phyloP scores from a whole-genome alignment of 2,888 invertebrate species.

The Protula sp. region DNA sequence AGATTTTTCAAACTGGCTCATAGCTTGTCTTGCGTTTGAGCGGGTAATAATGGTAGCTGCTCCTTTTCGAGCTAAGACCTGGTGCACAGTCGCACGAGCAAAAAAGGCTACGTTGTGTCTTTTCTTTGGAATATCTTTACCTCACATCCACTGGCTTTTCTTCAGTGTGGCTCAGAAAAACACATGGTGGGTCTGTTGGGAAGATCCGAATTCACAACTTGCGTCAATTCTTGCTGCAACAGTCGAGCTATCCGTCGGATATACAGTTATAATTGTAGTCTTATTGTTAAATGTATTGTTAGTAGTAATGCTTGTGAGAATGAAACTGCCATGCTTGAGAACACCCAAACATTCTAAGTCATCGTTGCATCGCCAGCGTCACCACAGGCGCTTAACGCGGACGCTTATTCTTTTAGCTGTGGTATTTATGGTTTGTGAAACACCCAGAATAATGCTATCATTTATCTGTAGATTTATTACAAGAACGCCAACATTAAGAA shows the following conservation, averaged over 20 bases:
- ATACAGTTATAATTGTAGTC: constrained; percentile 4
- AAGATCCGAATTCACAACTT: background rate
- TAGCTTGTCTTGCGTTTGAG: constrained; percentile 20
- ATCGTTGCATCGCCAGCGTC: too few relatives aligned
- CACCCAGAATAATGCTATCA: constrained; percentile 15
- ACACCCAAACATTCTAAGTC: background rate
- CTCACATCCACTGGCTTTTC: constrained; percentile 11
- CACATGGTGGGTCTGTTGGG: constrained; percentile 17
- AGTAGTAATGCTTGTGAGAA: background rate
- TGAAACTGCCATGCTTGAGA: background rate
- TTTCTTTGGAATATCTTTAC: constrained; percentile 3
- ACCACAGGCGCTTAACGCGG: constrained; percentile 9
- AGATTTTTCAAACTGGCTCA: constrained; percentile 22
- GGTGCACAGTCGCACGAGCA: constrained; percentile 16
- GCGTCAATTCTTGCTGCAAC: constrained; percentile 3
- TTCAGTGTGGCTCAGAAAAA: constrained; percentile 9
- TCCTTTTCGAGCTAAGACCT: constrained; percentile 12
- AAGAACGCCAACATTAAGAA: constrained; percentile 8
- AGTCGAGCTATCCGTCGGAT: constrained; percentile 13
- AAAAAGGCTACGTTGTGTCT: constrained; percentile 4
- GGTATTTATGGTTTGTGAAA: constrained; percentile 21
- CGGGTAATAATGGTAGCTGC: constrained; percentile 16
- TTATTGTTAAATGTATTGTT: background rate
- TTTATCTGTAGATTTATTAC: constrained; percentile 5
- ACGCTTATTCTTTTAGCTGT: constrained; percentile 16